Evolutionary conservation across 2,797 vertebrate genomes (phyloP).

Genomic region (Dallia pectoralis): DNA sequence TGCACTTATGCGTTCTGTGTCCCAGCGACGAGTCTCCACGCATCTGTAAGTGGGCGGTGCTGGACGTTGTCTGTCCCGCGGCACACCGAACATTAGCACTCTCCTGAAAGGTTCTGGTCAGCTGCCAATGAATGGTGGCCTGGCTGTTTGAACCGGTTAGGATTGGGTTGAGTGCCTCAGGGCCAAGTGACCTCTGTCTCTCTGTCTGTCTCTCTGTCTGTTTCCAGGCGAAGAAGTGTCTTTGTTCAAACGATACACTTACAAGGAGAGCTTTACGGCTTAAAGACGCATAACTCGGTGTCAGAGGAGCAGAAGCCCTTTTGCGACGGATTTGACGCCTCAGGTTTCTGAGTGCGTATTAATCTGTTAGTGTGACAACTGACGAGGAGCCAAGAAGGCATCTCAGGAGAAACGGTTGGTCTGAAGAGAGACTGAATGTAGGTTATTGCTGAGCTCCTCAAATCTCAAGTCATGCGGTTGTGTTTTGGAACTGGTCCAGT

Average conservation of each 20-base stretch:
- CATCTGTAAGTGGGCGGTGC: constrained; percentile 22
- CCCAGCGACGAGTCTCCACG: constrained; percentile 8
- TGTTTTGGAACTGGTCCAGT: too few species aligned
- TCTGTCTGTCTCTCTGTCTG: constrained; percentile 50
- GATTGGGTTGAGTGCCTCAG: constrained; percentile 45
- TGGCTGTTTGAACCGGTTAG: constrained; percentile 56
- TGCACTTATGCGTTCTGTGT: background rate
- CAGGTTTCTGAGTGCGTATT: constrained; percentile 45
- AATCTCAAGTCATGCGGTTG: background rate
- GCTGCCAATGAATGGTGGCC: constrained; percentile 59
- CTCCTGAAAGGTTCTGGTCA: constrained; percentile 61
- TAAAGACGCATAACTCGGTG: constrained; percentile 64
- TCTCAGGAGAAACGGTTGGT: constrained; percentile 25
- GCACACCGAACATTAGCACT: constrained; percentile 31
- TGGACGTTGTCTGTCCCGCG: background rate
- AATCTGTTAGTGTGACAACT: constrained; percentile 30
- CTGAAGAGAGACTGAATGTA: constrained; percentile 22
- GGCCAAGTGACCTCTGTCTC: constrained; percentile 34
- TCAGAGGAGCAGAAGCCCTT: constrained; percentile 51
- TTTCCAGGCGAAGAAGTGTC: constrained; percentile 47
- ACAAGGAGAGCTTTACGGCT: constrained; percentile 42
- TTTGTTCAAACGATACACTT: constrained; percentile 66
- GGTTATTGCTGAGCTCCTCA: constrained; percentile 27
- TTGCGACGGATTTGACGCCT: constrained; percentile 50
- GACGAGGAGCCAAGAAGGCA: constrained; percentile 22